A percentile compares a stretch with the other conserved stretches of the same genome.
These are phyloP conservation scores for Drosophila mayaguana DNA, from an alignment of 2,888 invertebrate species.

Conservation along the genomic window DNA sequence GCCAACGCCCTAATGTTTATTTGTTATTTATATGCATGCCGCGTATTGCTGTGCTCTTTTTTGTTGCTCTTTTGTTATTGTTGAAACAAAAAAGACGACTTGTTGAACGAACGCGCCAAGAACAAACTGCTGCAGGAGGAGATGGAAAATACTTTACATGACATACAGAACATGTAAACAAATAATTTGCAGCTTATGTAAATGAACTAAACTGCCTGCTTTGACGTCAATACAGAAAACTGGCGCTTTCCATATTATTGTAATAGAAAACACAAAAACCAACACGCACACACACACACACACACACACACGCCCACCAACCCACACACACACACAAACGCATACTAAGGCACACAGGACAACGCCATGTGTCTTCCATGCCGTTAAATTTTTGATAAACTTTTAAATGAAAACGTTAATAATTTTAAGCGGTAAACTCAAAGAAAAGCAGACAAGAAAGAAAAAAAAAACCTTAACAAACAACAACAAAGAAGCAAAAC, in stretches of 20 bases:
- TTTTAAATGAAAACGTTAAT: slow-evolving; percentile 49
- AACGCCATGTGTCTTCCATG: slow-evolving; percentile 72
- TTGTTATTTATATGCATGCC: slow-evolving; percentile 61
- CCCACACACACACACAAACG: slow-evolving; percentile 25
- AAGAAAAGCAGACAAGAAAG: slow-evolving; percentile 58
- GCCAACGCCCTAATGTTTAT: slow-evolving; percentile 53
- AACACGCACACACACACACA: slow-evolving; percentile 33
- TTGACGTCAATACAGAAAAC: slow-evolving; percentile 77
- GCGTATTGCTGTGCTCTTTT: slow-evolving; percentile 32
- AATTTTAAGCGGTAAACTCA: slow-evolving; percentile 62
- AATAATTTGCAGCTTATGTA: slow-evolving; percentile 65
- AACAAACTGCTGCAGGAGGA: slow-evolving; percentile 98
- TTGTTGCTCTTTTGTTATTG: slow-evolving; percentile 46
- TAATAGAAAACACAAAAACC: slow-evolving; percentile 50
- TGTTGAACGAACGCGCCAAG: slow-evolving; percentile 97
- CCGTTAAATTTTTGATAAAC: slow-evolving; percentile 50
- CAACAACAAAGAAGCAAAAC: slow-evolving; percentile 5
- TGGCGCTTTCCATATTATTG: slow-evolving; percentile 80
- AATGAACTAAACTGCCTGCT: slow-evolving; percentile 80
- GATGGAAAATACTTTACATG: slow-evolving; percentile 99
- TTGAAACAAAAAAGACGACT: slow-evolving; percentile 90
- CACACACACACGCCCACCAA: slow-evolving; percentile 16
- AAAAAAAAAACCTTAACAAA: slow-evolving; percentile 41
- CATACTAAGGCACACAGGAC: slow-evolving; percentile 42
- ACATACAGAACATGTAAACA: slow-evolving; percentile 98